A percentile compares a stretch with the other conserved stretches of the same genome.
phyloP scores from a whole-genome alignment of 1,140 invertebrate species.

The Chelonus insularis region DNA sequence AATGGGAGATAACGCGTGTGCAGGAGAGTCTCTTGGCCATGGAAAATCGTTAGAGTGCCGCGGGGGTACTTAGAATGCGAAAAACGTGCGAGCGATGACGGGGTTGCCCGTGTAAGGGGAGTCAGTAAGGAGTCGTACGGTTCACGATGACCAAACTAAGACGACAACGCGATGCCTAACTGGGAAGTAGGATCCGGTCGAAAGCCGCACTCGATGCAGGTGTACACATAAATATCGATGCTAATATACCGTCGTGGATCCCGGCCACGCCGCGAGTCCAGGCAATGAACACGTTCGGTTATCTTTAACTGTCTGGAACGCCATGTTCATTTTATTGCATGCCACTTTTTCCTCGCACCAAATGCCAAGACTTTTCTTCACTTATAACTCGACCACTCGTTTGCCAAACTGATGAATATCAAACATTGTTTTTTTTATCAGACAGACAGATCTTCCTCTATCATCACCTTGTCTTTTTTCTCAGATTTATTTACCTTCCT shows the following conservation, averaged over 20 bases:
- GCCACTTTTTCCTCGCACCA: slow-evolving; percentile 16
- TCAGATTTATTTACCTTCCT: too few species aligned
- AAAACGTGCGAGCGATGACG: slow-evolving; percentile 58
- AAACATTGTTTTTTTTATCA: slow-evolving; percentile 5
- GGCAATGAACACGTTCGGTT: slow-evolving; percentile 33
- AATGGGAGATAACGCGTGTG: too few species aligned
- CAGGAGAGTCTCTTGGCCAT: slow-evolving; percentile 35
- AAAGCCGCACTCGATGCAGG: slow-evolving; percentile 52
- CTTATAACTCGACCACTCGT: slow-evolving; percentile 2
- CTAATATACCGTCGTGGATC: slow-evolving; percentile 44
- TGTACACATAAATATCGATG: slow-evolving; percentile 61
- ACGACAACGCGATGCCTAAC: slow-evolving; percentile 56
- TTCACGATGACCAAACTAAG: slow-evolving; percentile 59
- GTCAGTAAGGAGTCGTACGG: slow-evolving; percentile 51
- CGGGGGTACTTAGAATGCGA: slow-evolving; percentile 54
- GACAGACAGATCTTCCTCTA: neutral
- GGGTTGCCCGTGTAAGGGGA: slow-evolving; percentile 58
- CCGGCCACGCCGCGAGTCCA: slow-evolving; percentile 15
- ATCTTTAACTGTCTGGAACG: slow-evolving; percentile 31
- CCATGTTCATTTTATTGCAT: slow-evolving; percentile 27
- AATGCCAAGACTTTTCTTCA: slow-evolving; percentile 11
- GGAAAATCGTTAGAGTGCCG: slow-evolving; percentile 47
- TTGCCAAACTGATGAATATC: slow-evolving; percentile 20
- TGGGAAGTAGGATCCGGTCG: slow-evolving; percentile 60
- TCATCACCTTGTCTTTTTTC: neutral